Evolutionary conservation across 2,888 invertebrate genomes (phyloP).

Genomic region (Gibbula magus): DNA sequence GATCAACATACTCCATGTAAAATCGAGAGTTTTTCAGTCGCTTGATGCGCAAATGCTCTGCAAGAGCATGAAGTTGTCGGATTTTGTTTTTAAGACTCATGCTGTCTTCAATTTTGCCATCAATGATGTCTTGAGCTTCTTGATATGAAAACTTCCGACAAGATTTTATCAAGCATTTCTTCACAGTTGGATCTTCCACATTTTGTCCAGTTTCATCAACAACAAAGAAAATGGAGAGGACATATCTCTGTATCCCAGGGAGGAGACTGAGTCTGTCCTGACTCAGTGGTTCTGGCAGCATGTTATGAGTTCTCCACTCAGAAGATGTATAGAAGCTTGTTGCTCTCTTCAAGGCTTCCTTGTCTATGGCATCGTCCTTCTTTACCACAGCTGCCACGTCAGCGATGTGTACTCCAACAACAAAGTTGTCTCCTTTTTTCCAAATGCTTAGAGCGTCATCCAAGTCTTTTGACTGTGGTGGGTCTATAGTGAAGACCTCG

Average conservation of each 20-base stretch:
- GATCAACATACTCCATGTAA: constrained; percentile 37
- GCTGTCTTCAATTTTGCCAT: not conserved
- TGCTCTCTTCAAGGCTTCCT: constrained; percentile 49
- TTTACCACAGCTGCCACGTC: constrained; percentile 50
- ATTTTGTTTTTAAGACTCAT: constrained; percentile 29
- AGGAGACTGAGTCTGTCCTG: constrained; percentile 49
- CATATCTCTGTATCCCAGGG: constrained; percentile 44
- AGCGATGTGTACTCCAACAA: constrained; percentile 56
- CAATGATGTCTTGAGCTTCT: constrained; percentile 50
- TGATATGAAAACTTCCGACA: constrained; percentile 45
- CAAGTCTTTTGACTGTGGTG: constrained; percentile 45
- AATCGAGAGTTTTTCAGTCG: constrained; percentile 35
- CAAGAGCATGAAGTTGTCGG: constrained; percentile 30
- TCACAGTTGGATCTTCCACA: constrained; percentile 25
- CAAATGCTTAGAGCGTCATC: constrained; percentile 55
- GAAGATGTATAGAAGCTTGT: constrained; percentile 47
- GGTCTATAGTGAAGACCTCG: constrained; percentile 55
- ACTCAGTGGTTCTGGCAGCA: constrained; percentile 58
- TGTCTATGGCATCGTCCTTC: constrained; percentile 46
- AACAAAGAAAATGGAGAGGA: constrained; percentile 53
- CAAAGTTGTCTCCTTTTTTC: constrained; percentile 26
- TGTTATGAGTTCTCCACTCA: constrained; percentile 38
- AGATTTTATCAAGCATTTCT: constrained; percentile 43
- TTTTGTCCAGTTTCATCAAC: constrained; percentile 38
- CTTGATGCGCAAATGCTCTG: constrained; percentile 29